These are phyloP conservation scores for Pristionchus mayeri DNA, from an alignment of 2,888 invertebrate species.

Conservation along the genomic window DNA sequence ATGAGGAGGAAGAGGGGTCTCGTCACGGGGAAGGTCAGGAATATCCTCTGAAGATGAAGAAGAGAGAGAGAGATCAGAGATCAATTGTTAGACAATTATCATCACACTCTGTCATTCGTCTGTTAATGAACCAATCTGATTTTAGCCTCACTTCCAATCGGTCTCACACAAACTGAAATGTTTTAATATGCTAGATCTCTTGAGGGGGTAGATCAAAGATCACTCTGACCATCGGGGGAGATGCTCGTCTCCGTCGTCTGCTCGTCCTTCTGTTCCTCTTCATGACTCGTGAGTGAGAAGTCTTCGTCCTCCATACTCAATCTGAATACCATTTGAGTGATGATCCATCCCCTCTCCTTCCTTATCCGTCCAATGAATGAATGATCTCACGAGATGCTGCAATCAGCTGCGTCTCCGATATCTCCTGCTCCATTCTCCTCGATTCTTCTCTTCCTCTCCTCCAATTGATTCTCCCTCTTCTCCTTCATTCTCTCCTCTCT, in stretches of 20 bases:
- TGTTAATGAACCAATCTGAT: no score
- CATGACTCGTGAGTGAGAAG: conserved; percentile 1
- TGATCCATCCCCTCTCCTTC: not conserved
- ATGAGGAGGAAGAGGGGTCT: not conserved
- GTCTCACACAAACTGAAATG: no score
- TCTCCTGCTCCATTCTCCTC: conserved; percentile 9
- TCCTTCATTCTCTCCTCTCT: not conserved
- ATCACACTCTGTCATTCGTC: not conserved
- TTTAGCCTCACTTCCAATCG: no score
- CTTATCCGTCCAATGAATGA: not conserved
- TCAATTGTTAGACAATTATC: not conserved
- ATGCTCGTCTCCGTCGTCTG: not conserved
- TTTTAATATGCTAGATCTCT: no score
- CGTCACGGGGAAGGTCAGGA: not conserved
- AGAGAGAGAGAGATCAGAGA: not conserved
- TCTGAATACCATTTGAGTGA: not conserved
- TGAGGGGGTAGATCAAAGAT: not conserved
- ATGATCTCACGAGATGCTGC: not conserved
- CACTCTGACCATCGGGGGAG: not conserved
- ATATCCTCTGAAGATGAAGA: conserved; percentile 5
- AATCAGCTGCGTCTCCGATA: conserved; percentile 5
- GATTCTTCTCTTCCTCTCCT: not conserved
- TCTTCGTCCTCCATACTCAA: conserved; percentile 24
- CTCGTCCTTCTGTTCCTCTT: not conserved
- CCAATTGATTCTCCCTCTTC: not conserved